Evolutionary conservation across 2,888 invertebrate species (phyloP), one percentile per base, ranked within the genome.

Genomic region (Leucozona laternaria): DNA sequence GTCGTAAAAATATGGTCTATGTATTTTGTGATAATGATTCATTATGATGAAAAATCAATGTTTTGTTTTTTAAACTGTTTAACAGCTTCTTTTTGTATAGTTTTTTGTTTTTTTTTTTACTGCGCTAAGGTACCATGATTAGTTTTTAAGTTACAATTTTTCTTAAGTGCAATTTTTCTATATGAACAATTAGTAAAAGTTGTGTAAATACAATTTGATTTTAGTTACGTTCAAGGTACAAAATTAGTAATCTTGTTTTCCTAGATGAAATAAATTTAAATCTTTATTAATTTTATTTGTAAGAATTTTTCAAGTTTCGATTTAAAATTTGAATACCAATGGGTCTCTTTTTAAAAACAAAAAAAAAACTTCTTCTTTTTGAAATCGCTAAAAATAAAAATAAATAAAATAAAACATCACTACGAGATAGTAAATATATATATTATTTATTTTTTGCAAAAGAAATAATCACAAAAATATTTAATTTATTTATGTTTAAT

Each of bases 171-270:
- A 71, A 75, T 71, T 76, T 25, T 1, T 45, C 45, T 60, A 40
- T 50, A 58, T 71, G 50, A 84, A 79, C 75, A 84, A 79, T 79
- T 50, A 76, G 75, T 84, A 66, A 48, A 31, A 57, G 62, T 68
- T 68, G 17, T 11, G 53, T 84, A 70, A 71, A 76, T 84, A 75
- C 43, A 64, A 58, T 53, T 60, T 80, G 37, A 64, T 66, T 70
- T 57, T 20, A 15, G 13, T 50, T 68, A 31, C 2, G 22, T 66
- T 40, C 22, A 72, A 80, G 80, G 80, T 85, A 80, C 84, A 77
- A 50, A 53, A 53, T 68, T 17, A 34, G 15, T 66, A 15, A 7
- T 50, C 20, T 48, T 48, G 13, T 13, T 31, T 50, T 34, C 0
- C 25, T 53, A 15, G 15, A 28, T 28, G 8, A 25, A 53, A 28